Evolutionary conservation across 2,888 invertebrate genomes (phyloP), one percentile per base, ranked within the genome.

Genomic region (Chorisops tibialis): DNA sequence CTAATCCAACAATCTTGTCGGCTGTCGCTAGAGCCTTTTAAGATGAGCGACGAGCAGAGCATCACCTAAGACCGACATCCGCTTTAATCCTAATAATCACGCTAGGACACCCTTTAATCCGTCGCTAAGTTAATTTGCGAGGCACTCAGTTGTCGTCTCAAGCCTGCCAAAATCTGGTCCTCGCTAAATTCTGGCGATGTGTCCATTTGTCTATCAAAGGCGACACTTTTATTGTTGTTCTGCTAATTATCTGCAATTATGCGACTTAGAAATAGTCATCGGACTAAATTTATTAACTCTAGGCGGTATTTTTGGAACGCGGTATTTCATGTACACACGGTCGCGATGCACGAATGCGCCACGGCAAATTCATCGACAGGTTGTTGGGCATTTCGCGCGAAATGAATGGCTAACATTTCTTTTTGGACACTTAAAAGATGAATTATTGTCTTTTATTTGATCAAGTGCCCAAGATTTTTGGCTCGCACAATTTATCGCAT

Each of bases 151-250:
- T 30, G 30, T 30, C 30, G 30, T 24, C 4, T 24, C 24, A 30
- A 7, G 22, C 2, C 6, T 56, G 56, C 56, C 56, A 56, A 56
- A 2, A 30, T 35, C 7, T 24, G 4, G 45, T 30, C 7, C 45
- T 18, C 21, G n/a, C 56, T 47, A 16, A 59, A 59, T 59, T 59
- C 24, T 59, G 48, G 39, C 50, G 22, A 41, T 49, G 41, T 59
- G 59, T 50, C 59, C 41, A 50, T 50, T 59, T 47, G 41, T 59
- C 59, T 59, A 49, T 59, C 50, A 59, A 30, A 50, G 7, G 30
- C 59, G 62, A 64, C 64, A 62, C 59, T 62, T 64, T 64, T 64
- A 64, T 64, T 64, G 64, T 64, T 64, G 59, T 60, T 56, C 59
- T 41, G 35, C 64, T 64, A 64, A 64, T 64, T 64, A 64, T 58